Percentiles rank a stretch among this genome's conserved stretches.
These are phyloP conservation scores for Setophaga kirtlandii DNA, from an alignment of 2,113 vertebrate species.

Conservation along the genomic window DNA sequence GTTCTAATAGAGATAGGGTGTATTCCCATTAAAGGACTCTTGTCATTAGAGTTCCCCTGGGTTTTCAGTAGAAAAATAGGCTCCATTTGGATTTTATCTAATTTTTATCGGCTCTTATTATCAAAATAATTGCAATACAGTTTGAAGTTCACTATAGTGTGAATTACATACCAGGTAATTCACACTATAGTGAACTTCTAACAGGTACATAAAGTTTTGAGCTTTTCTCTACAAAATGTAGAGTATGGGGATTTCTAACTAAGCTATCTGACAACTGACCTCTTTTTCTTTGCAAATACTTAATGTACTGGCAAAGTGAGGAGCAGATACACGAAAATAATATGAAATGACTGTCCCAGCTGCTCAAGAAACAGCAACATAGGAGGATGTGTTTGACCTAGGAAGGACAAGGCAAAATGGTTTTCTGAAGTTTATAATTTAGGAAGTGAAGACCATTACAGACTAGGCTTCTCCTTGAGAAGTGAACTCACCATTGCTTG, in stretches of 20 bases:
- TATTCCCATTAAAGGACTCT: background rate
- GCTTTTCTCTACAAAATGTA: background rate
- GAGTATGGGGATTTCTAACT: background rate
- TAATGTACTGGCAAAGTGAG: background rate
- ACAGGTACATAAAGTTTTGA: background rate
- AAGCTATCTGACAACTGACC: background rate
- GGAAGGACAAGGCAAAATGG: background rate
- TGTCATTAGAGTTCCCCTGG: background rate
- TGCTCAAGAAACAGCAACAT: background rate
- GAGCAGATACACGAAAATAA: background rate
- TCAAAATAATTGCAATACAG: background rate
- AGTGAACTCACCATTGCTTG: background rate
- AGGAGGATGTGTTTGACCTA: background rate
- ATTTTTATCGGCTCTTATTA: background rate
- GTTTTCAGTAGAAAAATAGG: background rate
- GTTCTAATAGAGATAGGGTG: background rate
- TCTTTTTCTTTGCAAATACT: background rate
- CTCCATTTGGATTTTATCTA: background rate
- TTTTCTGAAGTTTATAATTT: background rate
- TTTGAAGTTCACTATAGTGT: background rate
- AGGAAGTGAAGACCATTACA: background rate
- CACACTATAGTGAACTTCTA: background rate
- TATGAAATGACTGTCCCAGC: constrained; percentile 3
- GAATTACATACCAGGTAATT: background rate
- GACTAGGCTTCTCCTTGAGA: background rate